A percentile compares a stretch with the other conserved stretches of the same genome.
Evolutionary conservation across 2,113 vertebrate species (phyloP).

Genomic region (Tragelaphus strepsiceros): DNA sequence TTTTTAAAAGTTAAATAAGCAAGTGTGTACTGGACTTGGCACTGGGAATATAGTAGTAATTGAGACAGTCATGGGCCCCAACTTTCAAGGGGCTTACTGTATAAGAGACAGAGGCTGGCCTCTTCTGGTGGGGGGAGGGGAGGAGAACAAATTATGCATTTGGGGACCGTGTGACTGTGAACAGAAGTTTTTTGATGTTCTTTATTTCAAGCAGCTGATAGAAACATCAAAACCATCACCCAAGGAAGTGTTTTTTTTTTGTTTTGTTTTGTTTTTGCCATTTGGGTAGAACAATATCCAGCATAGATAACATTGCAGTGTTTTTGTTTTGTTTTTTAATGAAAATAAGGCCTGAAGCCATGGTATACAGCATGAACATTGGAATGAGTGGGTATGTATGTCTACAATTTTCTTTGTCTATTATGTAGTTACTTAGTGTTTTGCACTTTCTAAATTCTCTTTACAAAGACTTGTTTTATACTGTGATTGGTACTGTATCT

Average conservation of each 20-base stretch:
- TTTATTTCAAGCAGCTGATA: neutral
- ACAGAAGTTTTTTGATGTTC: neutral
- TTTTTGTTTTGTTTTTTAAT: constrained; percentile 3
- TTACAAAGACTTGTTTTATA: constrained; percentile 1
- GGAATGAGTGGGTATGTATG: neutral
- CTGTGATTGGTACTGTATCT: neutral
- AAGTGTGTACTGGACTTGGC: neutral
- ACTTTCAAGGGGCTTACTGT: neutral
- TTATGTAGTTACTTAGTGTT: neutral
- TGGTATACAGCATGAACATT: neutral
- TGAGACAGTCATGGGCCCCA: neutral
- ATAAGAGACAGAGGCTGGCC: neutral
- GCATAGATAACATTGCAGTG: neutral
- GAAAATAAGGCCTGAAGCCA: constrained; percentile 4
- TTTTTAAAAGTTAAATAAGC: neutral
- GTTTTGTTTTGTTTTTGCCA: neutral
- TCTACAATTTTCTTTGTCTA: neutral
- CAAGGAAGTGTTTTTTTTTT: neutral
- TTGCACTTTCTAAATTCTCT: neutral
- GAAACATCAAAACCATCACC: neutral
- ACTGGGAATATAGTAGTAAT: neutral
- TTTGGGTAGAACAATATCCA: neutral
- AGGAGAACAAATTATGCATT: neutral
- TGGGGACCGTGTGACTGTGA: neutral
- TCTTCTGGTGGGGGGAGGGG: neutral